Evolutionary conservation across 2,888 invertebrate genomes (phyloP).

Genomic region (Cremastobaeus sp.): DNA sequence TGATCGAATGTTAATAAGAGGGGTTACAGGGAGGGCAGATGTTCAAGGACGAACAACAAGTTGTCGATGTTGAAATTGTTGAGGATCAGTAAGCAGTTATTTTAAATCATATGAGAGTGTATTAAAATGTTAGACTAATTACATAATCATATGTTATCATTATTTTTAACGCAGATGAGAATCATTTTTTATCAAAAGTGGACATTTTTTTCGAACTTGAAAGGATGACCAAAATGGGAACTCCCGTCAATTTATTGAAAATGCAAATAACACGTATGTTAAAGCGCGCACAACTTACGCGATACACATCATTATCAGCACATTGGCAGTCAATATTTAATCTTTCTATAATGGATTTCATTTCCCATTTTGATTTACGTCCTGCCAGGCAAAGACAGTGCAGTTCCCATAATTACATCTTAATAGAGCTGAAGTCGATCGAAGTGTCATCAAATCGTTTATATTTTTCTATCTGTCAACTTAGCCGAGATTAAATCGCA

Average conservation of each 20-base stretch:
- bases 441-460: slow-evolving; percentile 26
- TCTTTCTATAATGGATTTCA: slow-evolving; percentile 38
- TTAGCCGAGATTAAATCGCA: slow-evolving; percentile 46
- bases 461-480: slow-evolving; percentile 23
- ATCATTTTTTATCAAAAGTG: too few species aligned
- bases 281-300: slow-evolving; percentile 8
- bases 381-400: slow-evolving; percentile 22
- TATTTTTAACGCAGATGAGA: too few species aligned
- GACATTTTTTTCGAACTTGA: too few species aligned
- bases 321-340: slow-evolving; percentile 35
- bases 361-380: slow-evolving; percentile 34
- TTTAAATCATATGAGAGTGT: too few species aligned
- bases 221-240: too few species aligned
- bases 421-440: slow-evolving; percentile 27
- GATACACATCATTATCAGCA: slow-evolving; percentile 33
- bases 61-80: slow-evolving; percentile 13
- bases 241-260: too few species aligned
- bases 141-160: too few species aligned
- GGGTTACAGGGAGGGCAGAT: slow-evolving; percentile 38
- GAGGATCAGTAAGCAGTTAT: slow-evolving; percentile 26
- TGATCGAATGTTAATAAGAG: slow-evolving; percentile 46
- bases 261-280: too few species aligned
- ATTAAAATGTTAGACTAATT: too few species aligned
- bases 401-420: slow-evolving; percentile 44
- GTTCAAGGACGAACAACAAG: slow-evolving; percentile 34